phyloP scores from a whole-genome alignment of 2,113 vertebrate genomes.

The Myiozetetes cayanensis region DNA sequence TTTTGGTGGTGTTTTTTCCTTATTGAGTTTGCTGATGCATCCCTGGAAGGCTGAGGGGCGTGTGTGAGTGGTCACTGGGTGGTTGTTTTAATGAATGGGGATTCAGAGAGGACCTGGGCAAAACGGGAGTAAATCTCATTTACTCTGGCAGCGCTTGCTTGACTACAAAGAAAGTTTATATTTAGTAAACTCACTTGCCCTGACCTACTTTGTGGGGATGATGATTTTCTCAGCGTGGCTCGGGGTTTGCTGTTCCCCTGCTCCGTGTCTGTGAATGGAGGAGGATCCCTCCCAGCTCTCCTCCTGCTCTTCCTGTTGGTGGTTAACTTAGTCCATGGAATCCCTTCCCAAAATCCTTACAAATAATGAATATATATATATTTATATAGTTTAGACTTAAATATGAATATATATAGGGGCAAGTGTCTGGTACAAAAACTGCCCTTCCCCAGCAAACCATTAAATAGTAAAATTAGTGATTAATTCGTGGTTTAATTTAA shows the following conservation, averaged over 20 bases:
- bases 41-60: background rate
- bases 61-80: background rate
- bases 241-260: background rate
- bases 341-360: background rate
- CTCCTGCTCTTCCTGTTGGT: background rate
- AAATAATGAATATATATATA: no score
- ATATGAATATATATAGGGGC: background rate
- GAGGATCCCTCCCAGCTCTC: background rate
- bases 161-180: background rate
- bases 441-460: background rate
- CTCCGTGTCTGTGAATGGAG: background rate
- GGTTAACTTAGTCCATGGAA: fast-evolving
- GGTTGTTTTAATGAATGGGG: background rate
- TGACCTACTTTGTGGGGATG: background rate
- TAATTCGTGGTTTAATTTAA: background rate
- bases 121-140: background rate
- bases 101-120: background rate
- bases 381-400: background rate
- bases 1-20: no score
- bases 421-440: background rate
- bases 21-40: background rate
- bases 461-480: background rate
- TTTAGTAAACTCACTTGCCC: background rate
- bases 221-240: background rate
- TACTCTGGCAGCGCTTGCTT: background rate